Base-by-base conservation (phyloP, 2,113 vertebrate genomes). In the Tetrao urogallus region DNA sequence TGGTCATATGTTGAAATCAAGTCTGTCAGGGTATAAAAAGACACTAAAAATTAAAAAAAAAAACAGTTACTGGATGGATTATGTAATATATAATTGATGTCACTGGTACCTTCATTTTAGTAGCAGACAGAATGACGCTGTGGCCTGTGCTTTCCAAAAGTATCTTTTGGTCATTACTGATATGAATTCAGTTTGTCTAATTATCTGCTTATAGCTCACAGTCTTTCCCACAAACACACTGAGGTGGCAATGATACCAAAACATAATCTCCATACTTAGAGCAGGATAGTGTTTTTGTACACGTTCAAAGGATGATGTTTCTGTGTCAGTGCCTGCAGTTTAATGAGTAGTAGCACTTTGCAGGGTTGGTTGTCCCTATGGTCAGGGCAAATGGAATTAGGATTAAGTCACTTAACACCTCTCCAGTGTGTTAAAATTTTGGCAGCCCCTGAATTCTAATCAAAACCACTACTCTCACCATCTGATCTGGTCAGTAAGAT, bases 251-350 rank as follows among this genome's bases (percentile, higher is more conserved):
- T 61, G 43, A 61, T 64, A 12, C 8, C 27, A 48, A 56, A 65
- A 58, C 6, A 14, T 36, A 58, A 32, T 32, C 30, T 74, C 16
- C 34, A 1, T 32, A 5, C 6, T 70, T 43, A 56, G 27, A 54
- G 5, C 27, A 52, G 12, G 6, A 72, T 17, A 64, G 13, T 56
- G 43, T 95, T 85, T 5, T 0, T 10, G 6, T 20, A 11, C 19
- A 5, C 8, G 4, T 3, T 4, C n/a, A 11, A 67, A n/a, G 13
- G 8, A 6, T 40, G 6, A 25, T 27, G 2, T 36, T 13, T 43
- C 2, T 19, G 12, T 67, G 1, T 58, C 20, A 57, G 66, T 42
- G 7, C 10, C 34, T 38, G 27, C 8, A 12, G 4, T 11, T 2
- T 30, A 64, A 60, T 13, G 61, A 73, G 8, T 9, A 4, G 2